Conservation (phyloP, 2,888 invertebrate species). For the Cremastinae sp. region DNA sequence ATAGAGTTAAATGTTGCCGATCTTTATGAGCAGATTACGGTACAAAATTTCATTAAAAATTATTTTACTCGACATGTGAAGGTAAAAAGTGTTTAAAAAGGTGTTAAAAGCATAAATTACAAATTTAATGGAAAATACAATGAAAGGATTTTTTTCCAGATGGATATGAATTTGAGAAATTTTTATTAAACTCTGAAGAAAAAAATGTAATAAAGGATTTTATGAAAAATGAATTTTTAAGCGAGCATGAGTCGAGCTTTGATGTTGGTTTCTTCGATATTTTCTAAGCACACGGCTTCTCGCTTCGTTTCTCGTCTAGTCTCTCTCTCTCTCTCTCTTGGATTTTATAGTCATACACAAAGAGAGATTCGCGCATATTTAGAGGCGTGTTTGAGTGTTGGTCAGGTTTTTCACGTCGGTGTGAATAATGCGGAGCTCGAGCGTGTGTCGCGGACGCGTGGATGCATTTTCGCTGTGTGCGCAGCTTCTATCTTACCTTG, state of each 20-base stretch:
- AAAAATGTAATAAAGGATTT: too few relatives aligned
- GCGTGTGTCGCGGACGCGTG: constrained; percentile 10
- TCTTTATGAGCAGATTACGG: too few relatives aligned
- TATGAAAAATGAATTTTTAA: neutral
- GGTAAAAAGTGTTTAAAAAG: too few relatives aligned
- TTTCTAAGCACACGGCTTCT: constrained; percentile 39
- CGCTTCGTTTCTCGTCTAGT: constrained; percentile 17
- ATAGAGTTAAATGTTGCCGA: too few relatives aligned
- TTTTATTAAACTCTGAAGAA: too few relatives aligned
- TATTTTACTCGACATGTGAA: too few relatives aligned
- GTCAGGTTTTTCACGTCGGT: constrained; percentile 5
- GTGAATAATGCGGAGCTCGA: constrained; percentile 19
- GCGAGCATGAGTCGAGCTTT: constrained; percentile 1
- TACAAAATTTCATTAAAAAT: too few relatives aligned
- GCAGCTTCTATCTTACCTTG: constrained; percentile 61
- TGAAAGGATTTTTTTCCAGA: too few relatives aligned
- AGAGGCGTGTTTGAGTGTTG: neutral
- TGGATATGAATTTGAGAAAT: too few relatives aligned
- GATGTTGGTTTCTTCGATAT: neutral
- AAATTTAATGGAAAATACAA: too few relatives aligned
- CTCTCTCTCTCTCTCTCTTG: constrained; percentile 16
- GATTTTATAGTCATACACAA: neutral
- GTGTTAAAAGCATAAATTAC: too few relatives aligned
- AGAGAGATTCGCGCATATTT: neutral
- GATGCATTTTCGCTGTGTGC: constrained; percentile 35